Evolutionary conservation across 1,140 invertebrate genomes (phyloP), one percentile per base, ranked within the genome.

Genomic region (Aphaenogaster floridana): DNA sequence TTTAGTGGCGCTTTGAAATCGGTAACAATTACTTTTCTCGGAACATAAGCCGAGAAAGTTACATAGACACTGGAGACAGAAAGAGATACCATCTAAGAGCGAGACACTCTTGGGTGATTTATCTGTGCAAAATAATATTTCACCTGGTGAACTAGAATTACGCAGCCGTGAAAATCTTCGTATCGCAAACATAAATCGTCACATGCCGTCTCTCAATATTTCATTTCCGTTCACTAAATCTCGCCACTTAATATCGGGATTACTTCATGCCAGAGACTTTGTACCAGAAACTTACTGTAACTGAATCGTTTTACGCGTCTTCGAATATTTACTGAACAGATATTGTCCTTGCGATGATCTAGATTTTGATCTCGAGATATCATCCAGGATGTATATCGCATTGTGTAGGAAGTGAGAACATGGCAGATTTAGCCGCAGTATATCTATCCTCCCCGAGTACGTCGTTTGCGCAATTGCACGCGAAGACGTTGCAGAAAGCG

Each of bases 1-100:
- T 78, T 85, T 66, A 85, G 72, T 54, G 71, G 42, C 36, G 72
- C 72, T 85, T 85, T 85, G 42, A 66, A 85, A 72, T 52, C 71
- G 59, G 72, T 64, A 85, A 78, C 83, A 78, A 85, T 85, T 78
- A 66, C 83, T 52, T 52, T 85, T 85, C 83, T 85, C 57, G 36
- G 48, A 85, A 85, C 36, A 39, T 52, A 34, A 69, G 59, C 59
- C 45, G 72, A 78, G 74, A 66, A 77, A 85, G 61, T 85, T 52
- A 64, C 48, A 78, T 64, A 85, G 48, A 45, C 39, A 52, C n/a
- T 39, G n/a, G 21, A 5, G 39, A 42, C 15, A 72, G n/a, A 3
- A 78, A 45, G 59, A 68, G 59, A 54, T 42, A 57, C 34, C 42
- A 39, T 68, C 21, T 42, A 42, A 4, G 39, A 61, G 9, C 42